Conservation (phyloP, 2,797 vertebrate species). For the Notoglanidium macrostoma region DNA sequence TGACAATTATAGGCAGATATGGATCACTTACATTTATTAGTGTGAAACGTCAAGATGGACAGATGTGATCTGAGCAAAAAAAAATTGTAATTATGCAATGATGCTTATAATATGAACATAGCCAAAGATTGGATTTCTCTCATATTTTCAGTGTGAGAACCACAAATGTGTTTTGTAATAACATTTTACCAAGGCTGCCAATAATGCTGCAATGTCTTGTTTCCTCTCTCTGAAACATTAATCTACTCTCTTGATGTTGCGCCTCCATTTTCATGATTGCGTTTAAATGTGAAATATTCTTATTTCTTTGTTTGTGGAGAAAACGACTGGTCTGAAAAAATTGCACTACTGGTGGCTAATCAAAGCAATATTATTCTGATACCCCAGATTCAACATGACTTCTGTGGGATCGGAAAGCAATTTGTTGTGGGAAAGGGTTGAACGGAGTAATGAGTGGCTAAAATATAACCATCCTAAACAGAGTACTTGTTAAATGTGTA, state of each 20-base stretch:
- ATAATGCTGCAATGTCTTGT: not conserved
- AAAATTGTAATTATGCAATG: not conserved
- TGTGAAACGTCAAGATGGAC: not conserved
- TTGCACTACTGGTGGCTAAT: slow-evolving; percentile 26
- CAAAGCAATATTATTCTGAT: slow-evolving; percentile 44
- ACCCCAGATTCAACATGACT: not conserved
- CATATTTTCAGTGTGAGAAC: not conserved
- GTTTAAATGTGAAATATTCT: slow-evolving; percentile 32
- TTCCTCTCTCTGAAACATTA: not conserved
- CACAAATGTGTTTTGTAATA: not conserved
- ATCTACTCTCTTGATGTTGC: slow-evolving; percentile 20
- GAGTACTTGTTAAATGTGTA: not conserved
- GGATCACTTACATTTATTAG: not conserved
- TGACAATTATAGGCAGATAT: not conserved
- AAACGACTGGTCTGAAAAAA: slow-evolving; percentile 38
- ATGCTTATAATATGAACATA: not conserved
- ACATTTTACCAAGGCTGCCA: not conserved
- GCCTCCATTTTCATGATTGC: slow-evolving; percentile 22
- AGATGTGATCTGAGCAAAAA: not conserved
- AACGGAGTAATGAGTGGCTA: not conserved
- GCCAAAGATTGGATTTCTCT: not conserved
- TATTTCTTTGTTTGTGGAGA: slow-evolving; percentile 35
- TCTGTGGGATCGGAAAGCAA: not conserved
- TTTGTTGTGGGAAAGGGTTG: slow-evolving; percentile 15
- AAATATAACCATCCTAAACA: slow-evolving; percentile 1